Evolutionary conservation across 2,797 vertebrate species (phyloP).

Genomic region (Botia almorhae): DNA sequence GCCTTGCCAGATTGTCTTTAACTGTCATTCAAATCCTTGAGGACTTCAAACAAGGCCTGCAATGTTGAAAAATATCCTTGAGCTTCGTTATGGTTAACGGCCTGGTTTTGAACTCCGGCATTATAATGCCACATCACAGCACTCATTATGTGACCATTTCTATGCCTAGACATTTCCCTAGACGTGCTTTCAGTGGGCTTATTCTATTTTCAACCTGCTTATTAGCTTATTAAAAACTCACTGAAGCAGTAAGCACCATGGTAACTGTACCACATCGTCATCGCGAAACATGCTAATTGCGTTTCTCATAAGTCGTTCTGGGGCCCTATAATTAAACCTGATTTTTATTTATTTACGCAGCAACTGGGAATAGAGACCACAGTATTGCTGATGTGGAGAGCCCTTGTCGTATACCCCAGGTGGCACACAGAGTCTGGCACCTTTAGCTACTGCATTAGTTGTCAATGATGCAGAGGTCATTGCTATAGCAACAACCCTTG

Average conservation of each 20-base stretch:
- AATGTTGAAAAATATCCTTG: slow-evolving; percentile 5
- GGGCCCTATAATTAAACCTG: slow-evolving; percentile 6
- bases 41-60: not conserved
- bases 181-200: slow-evolving; percentile 26
- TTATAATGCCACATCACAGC: slow-evolving; percentile 1
- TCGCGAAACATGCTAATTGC: slow-evolving; percentile 48
- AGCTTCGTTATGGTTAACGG: slow-evolving; percentile 1
- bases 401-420: slow-evolving; percentile 20
- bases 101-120: not conserved
- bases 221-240: slow-evolving; percentile 54
- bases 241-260: slow-evolving; percentile 49
- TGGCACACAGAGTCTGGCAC: slow-evolving; percentile 12
- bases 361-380: slow-evolving; percentile 46
- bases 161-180: slow-evolving; percentile 33
- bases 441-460: slow-evolving; percentile 41
- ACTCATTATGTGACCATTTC: slow-evolving; percentile 42
- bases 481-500: slow-evolving; percentile 25
- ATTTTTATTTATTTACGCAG: slow-evolving; percentile 41
- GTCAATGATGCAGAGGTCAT: slow-evolving; percentile 31
- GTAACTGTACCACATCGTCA: slow-evolving; percentile 41
- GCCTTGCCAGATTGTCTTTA: slow-evolving; percentile 37
- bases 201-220: slow-evolving; percentile 48
- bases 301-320: slow-evolving; percentile 37
- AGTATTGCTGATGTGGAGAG: slow-evolving; percentile 26
- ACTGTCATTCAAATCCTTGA: slow-evolving; percentile 37